These are phyloP conservation scores for Onychomys torridus DNA, from an alignment of 2,797 vertebrate genomes.

Conservation along the genomic window DNA sequence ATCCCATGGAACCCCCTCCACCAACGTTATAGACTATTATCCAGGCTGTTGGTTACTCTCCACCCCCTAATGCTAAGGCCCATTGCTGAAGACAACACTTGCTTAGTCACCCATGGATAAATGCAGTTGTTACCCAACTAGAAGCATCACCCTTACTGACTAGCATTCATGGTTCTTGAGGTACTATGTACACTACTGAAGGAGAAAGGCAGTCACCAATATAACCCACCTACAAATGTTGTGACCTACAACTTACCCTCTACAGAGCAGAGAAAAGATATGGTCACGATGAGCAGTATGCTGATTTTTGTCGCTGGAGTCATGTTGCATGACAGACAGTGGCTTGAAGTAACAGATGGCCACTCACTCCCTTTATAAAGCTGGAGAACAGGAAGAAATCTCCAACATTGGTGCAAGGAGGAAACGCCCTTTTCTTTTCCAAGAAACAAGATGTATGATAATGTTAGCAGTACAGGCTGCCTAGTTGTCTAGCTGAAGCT, in stretches of 20 bases:
- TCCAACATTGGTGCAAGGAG: no score
- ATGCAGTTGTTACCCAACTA: neutral
- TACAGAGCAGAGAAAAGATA: neutral
- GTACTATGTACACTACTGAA: neutral
- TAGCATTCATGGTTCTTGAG: neutral
- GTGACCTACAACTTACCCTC: slow-evolving; percentile 9
- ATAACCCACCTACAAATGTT: neutral
- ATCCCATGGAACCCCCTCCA: neutral
- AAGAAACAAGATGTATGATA: neutral
- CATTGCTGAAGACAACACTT: neutral
- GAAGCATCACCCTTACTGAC: neutral
- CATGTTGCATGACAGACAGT: neutral
- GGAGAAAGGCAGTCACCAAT: no score
- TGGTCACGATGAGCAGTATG: neutral
- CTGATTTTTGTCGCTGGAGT: neutral
- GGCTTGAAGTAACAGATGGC: neutral
- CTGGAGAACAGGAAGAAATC: neutral
- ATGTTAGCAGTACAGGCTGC: neutral
- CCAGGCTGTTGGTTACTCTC: neutral
- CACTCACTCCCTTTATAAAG: neutral
- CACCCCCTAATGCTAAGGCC: neutral
- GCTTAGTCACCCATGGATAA: neutral
- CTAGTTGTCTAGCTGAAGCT: neutral
- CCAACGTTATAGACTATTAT: neutral
- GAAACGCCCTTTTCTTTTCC: neutral